These are phyloP conservation scores for Scaptodrosophila lebanonensis DNA, from an alignment of 1,140 invertebrate species.

Conservation along the genomic window DNA sequence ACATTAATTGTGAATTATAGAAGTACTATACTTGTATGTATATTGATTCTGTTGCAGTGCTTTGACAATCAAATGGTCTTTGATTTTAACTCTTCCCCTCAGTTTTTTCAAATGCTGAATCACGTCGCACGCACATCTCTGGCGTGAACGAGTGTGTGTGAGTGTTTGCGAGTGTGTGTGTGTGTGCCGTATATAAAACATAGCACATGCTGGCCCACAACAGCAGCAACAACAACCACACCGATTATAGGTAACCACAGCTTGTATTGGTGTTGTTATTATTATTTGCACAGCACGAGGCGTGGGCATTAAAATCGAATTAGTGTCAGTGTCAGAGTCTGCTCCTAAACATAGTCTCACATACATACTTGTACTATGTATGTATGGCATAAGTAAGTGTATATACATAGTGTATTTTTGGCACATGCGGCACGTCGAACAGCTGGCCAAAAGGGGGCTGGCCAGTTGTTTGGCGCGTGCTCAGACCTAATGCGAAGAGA, in stretches of 20 bases:
- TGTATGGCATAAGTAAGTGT: no score
- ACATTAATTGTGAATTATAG: no score
- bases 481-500: slow-evolving; percentile 13
- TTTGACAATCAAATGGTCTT: no score
- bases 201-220: slow-evolving; percentile 1
- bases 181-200: slow-evolving; percentile 28
- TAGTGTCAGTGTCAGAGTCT: slow-evolving; percentile 45
- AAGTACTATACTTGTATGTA: no score
- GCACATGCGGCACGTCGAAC: slow-evolving; percentile 17
- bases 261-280: background rate
- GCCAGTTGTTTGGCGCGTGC: slow-evolving; percentile 48
- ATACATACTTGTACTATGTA: no score
- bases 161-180: no score
- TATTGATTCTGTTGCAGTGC: no score
- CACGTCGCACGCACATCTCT: no score
- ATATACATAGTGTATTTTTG: slow-evolving; percentile 11
- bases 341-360: no score
- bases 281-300: slow-evolving; percentile 4
- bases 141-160: no score
- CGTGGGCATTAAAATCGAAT: slow-evolving; percentile 1
- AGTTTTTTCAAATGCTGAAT: no score
- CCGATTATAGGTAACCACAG: background rate
- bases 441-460: slow-evolving; percentile 16
- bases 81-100: no score
- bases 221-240: slow-evolving; percentile 5